Percentiles rank a stretch among this genome's conserved stretches.
These are phyloP conservation scores for Catalaphyllia jardinei DNA, from an alignment of 64 coral and sea anemone genomes.

Conservation along the genomic window DNA sequence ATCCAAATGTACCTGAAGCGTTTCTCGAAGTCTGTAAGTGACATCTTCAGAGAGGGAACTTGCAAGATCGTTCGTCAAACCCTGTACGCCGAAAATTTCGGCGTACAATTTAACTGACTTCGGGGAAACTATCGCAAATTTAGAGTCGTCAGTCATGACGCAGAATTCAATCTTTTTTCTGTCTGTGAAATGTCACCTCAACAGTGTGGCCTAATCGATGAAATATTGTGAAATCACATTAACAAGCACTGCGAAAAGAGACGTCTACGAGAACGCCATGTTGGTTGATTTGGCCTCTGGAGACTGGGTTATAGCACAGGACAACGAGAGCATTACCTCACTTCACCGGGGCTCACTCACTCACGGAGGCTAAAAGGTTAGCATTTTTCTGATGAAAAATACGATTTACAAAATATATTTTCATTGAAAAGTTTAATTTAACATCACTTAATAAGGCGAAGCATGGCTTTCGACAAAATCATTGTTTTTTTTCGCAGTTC, in stretches of 20 bases:
- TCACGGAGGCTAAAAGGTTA: too few relatives aligned
- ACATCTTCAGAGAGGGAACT: conserved; percentile 87
- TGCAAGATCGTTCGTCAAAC: conserved; percentile 55
- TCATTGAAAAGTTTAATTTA: too few relatives aligned
- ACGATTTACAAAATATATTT: too few relatives aligned
- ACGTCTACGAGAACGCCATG: background rate
- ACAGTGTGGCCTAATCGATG: background rate
- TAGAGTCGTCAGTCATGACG: conserved; percentile 29
- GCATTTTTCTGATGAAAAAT: too few relatives aligned
- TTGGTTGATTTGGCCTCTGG: background rate
- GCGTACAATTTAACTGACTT: conserved; percentile 83
- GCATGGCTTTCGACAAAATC: too few relatives aligned
- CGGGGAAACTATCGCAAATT: conserved; percentile 65
- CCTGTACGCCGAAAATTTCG: conserved; percentile 61
- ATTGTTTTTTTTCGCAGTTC: too few relatives aligned
- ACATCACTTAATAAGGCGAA: too few relatives aligned
- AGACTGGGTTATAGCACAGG: background rate
- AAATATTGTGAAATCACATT: background rate
- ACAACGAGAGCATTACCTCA: background rate
- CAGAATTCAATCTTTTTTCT: background rate
- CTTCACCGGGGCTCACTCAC: too few relatives aligned
- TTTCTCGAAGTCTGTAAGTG: conserved; percentile 85
- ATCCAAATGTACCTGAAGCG: conserved; percentile 59
- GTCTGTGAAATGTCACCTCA: too few relatives aligned
- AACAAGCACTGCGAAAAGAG: background rate